phyloP scores from a whole-genome alignment of 2,888 invertebrate species.

The Zootermopsis nevadensis region DNA sequence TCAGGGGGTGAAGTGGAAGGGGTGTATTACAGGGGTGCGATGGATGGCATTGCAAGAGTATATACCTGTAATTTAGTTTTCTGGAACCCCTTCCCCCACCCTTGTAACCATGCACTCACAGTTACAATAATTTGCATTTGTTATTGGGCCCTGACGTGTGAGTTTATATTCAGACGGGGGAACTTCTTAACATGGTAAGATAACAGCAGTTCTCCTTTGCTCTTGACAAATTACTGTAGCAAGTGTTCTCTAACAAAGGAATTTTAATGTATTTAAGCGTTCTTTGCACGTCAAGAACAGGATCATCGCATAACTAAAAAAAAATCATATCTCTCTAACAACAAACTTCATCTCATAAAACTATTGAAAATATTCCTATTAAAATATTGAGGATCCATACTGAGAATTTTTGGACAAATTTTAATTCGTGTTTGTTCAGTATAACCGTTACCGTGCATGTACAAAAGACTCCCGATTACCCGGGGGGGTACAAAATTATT shows the following conservation, averaged over 20 bases:
- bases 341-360: no score
- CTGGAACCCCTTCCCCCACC: background rate
- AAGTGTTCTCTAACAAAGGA: background rate
- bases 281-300: no score
- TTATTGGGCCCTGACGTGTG: slow-evolving; percentile 8
- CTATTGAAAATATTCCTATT: no score
- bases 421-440: no score
- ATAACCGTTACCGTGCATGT: no score
- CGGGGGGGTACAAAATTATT: no score
- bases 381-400: no score
- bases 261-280: background rate
- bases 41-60: slow-evolving; percentile 31
- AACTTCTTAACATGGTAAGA: background rate
- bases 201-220: background rate
- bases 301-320: no score
- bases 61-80: slow-evolving; percentile 42
- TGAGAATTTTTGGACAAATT: no score
- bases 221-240: background rate
- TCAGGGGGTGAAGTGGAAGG: slow-evolving; percentile 1
- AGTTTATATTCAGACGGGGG: background rate
- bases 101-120: slow-evolving; percentile 11
- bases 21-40: slow-evolving; percentile 15
- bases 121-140: slow-evolving; percentile 37
- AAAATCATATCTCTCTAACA: no score
- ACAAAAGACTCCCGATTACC: no score